Conservation (phyloP, 2,797 vertebrate genomes). For the Leptodactylus fallax region DNA sequence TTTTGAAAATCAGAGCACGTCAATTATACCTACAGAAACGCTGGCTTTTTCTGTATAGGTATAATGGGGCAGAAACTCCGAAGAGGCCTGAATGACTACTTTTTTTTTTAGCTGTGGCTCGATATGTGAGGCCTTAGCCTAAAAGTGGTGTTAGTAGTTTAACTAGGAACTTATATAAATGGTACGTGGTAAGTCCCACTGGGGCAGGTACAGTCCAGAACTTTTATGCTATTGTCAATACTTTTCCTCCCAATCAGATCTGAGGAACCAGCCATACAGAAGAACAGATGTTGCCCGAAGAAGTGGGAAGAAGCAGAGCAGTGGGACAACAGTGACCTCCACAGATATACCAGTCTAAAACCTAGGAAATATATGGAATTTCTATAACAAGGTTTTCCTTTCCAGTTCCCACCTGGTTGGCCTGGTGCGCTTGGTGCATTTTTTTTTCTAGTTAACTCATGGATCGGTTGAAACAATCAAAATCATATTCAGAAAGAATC, state of each 20-base stretch:
- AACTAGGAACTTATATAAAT: not conserved
- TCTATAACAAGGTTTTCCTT: not conserved
- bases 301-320: slow-evolving; percentile 83
- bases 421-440: not conserved
- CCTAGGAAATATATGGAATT: not conserved
- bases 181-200: not conserved
- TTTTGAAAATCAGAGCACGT: too few species aligned
- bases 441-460: not conserved
- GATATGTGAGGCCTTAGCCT: too few species aligned
- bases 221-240: not conserved
- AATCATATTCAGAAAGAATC: not conserved
- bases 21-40: too few species aligned
- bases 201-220: not conserved
- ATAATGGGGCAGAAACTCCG: too few species aligned
- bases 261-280: slow-evolving; percentile 92
- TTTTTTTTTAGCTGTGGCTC: too few species aligned
- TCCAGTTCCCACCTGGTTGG: not conserved
- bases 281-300: slow-evolving; percentile 82
- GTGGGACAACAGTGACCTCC: slow-evolving; percentile 79
- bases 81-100: too few species aligned
- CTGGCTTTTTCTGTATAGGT: too few species aligned
- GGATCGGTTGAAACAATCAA: not conserved
- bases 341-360: slow-evolving; percentile 87
- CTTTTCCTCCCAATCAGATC: slow-evolving; percentile 74
- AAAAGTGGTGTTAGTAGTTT: too few species aligned